Conservation (phyloP, 2,797 vertebrate genomes). For the Gallinago stenura region DNA sequence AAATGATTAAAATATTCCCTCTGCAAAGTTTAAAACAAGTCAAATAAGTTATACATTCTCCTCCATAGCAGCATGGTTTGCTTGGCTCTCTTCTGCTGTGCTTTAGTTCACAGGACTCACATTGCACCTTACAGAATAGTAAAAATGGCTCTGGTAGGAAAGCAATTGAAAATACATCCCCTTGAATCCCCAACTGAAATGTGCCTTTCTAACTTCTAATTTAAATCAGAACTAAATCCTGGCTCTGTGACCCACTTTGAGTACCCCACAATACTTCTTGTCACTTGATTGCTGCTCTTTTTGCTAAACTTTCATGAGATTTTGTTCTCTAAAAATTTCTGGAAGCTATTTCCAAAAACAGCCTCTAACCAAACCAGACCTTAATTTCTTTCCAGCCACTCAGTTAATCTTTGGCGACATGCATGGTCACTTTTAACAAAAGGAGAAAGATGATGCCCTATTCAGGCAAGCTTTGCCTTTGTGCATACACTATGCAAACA, state of each 20-base stretch:
- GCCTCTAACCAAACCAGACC: constrained; percentile 5
- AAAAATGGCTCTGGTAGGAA: neutral
- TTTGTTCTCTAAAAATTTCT: neutral
- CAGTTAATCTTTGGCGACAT: constrained; percentile 4
- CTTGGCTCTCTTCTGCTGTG: neutral
- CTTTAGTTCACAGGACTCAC: neutral
- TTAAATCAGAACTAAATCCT: neutral
- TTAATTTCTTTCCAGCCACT: neutral
- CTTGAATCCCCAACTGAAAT: neutral
- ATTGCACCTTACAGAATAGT: neutral
- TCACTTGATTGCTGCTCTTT: neutral
- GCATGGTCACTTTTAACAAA: neutral
- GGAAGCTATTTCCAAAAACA: constrained; percentile 28
- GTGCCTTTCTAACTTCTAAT: neutral
- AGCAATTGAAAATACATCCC: neutral
- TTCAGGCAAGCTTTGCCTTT: constrained; percentile 14
- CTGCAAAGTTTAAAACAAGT: neutral
- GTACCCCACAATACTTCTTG: neutral
- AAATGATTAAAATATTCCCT: neutral
- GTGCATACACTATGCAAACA: neutral
- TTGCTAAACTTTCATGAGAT: neutral
- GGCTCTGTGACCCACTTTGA: neutral
- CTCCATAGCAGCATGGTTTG: neutral
- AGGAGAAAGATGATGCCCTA: neutral
- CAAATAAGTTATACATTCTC: neutral